phyloP scores from a whole-genome alignment of 2,888 invertebrate species.

The Salticus scenicus region DNA sequence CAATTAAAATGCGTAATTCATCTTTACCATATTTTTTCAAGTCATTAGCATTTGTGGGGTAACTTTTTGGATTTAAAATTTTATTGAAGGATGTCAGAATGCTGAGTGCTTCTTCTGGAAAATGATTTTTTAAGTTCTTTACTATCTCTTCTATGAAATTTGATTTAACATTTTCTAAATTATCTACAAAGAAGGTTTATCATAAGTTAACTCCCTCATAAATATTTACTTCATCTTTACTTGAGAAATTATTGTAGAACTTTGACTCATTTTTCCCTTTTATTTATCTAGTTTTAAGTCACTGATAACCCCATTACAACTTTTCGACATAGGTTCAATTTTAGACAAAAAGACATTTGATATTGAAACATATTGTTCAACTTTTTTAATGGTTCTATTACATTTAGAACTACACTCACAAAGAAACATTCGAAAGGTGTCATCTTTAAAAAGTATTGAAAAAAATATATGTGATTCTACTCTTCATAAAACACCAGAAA shows the following conservation, averaged over 20 bases:
- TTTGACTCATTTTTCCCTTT: neutral
- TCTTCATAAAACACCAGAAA: no score
- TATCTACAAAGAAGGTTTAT: neutral
- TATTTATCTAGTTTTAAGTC: neutral
- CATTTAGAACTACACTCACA: no score
- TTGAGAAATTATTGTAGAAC: neutral
- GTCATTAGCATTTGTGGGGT: neutral
- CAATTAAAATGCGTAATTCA: neutral
- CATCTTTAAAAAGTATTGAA: no score
- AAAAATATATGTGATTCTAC: no score
- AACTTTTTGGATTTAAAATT: neutral
- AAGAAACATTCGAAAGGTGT: no score
- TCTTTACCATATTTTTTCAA: neutral
- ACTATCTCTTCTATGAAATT: neutral
- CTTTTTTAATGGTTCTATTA: no score
- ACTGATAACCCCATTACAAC: neutral
- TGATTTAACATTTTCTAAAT: neutral
- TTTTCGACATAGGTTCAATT: neutral
- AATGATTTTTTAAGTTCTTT: neutral
- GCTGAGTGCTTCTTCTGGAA: neutral
- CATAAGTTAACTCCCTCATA: neutral
- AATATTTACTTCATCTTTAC: neutral
- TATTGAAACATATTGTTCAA: no score
- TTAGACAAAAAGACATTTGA: neutral
- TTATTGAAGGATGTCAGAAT: constrained; percentile 1